Conservation (phyloP, 2,888 invertebrate species). For the Drosophila greeni region DNA sequence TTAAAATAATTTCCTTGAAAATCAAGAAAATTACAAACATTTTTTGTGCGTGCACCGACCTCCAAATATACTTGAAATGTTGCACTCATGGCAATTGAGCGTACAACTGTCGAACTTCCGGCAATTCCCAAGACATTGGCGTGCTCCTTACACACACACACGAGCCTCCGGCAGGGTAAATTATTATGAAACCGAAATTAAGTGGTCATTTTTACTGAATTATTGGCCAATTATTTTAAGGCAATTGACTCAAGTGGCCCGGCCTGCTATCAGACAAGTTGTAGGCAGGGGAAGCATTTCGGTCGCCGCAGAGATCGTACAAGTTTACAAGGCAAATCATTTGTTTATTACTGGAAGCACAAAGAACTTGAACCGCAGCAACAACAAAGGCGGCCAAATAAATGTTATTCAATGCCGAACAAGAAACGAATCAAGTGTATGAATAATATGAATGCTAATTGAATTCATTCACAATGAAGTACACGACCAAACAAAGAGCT, state of each 20-base stretch:
- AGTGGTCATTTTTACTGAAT: slow-evolving; percentile 71
- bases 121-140: slow-evolving; percentile 64
- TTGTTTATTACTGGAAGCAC: slow-evolving; percentile 63
- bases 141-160: slow-evolving; percentile 42
- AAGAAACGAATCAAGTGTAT: slow-evolving; percentile 66
- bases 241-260: slow-evolving; percentile 67
- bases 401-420: slow-evolving; percentile 61
- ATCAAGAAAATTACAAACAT: too few relatives aligned
- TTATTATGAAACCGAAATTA: slow-evolving; percentile 64
- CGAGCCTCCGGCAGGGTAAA: slow-evolving; percentile 40
- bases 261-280: slow-evolving; percentile 17
- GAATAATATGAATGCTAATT: slow-evolving; percentile 74
- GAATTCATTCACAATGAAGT: slow-evolving; percentile 63
- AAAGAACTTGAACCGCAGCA: slow-evolving; percentile 24
- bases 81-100: slow-evolving; percentile 43
- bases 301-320: slow-evolving; percentile 11
- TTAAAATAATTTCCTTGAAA: background rate
- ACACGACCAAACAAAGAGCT: slow-evolving; percentile 53
- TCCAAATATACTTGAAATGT: slow-evolving; percentile 51
- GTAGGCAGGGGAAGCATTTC: slow-evolving; percentile 5
- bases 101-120: slow-evolving; percentile 48
- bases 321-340: slow-evolving; percentile 65
- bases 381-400: slow-evolving; percentile 51
- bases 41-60: slow-evolving; percentile 40
- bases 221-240: slow-evolving; percentile 73